These are phyloP conservation scores for Apodemus sylvaticus DNA, from an alignment of 2,113 vertebrate genomes.

Conservation along the genomic window DNA sequence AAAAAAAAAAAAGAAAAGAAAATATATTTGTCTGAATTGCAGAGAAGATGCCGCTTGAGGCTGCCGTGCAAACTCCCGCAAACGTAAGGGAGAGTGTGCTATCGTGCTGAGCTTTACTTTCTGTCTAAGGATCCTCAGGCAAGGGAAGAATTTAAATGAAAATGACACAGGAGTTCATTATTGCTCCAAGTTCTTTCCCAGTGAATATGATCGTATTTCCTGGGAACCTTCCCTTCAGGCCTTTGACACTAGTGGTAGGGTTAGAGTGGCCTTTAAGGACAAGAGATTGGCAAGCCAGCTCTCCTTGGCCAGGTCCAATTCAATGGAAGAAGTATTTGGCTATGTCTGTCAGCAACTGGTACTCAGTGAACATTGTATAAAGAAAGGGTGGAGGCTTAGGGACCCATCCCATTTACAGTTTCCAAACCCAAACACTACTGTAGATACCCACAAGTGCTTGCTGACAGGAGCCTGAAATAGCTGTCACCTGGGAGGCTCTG, in stretches of 20 bases:
- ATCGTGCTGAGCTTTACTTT: background rate
- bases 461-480: too few species aligned
- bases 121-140: background rate
- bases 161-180: background rate
- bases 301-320: background rate
- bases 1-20: too few species aligned
- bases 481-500: too few species aligned
- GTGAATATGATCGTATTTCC: background rate
- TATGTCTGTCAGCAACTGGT: background rate
- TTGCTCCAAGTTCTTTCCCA: background rate
- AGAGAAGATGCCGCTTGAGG: background rate
- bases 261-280: background rate
- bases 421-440: too few species aligned
- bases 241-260: background rate
- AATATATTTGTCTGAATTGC: slow-evolving; percentile 5
- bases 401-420: too few species aligned
- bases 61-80: slow-evolving; percentile 7
- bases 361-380: background rate
- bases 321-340: background rate
- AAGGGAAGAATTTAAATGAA: slow-evolving; percentile 39
- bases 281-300: background rate
- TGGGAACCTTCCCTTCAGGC: background rate
- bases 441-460: too few species aligned
- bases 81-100: slow-evolving; percentile 25
- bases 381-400: background rate